These are phyloP conservation scores for Tipula lateralis DNA, from an alignment of 2,888 invertebrate genomes.

Conservation along the genomic window DNA sequence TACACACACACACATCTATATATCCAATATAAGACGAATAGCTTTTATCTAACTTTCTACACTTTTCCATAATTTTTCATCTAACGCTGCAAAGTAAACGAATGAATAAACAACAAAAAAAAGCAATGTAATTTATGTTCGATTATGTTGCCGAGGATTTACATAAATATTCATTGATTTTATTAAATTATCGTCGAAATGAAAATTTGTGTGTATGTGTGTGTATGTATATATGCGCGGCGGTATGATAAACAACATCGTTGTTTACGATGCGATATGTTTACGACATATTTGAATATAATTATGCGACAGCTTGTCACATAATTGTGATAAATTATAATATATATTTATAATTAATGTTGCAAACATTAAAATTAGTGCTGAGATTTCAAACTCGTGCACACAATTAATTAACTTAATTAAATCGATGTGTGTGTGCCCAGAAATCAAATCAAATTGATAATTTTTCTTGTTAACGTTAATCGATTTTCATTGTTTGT, in stretches of 20 bases:
- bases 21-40: conserved; percentile 2
- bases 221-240: neutral
- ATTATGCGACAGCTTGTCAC: neutral
- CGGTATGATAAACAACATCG: neutral
- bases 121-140: neutral
- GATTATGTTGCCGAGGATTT: neutral
- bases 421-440: too few species aligned
- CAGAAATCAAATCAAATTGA: neutral
- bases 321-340: neutral
- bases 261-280: neutral
- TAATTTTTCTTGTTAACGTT: neutral
- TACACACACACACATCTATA: neutral
- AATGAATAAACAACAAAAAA: neutral
- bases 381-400: neutral
- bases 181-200: neutral
- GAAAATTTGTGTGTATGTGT: neutral
- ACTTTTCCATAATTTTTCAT: neutral
- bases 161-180: conserved; percentile 19
- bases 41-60: neutral
- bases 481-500: neutral
- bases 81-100: neutral
- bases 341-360: neutral
- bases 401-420: neutral
- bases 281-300: neutral
- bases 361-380: neutral